Conservation (phyloP, 2,888 invertebrate genomes). For the Sclerodermus sp. region DNA sequence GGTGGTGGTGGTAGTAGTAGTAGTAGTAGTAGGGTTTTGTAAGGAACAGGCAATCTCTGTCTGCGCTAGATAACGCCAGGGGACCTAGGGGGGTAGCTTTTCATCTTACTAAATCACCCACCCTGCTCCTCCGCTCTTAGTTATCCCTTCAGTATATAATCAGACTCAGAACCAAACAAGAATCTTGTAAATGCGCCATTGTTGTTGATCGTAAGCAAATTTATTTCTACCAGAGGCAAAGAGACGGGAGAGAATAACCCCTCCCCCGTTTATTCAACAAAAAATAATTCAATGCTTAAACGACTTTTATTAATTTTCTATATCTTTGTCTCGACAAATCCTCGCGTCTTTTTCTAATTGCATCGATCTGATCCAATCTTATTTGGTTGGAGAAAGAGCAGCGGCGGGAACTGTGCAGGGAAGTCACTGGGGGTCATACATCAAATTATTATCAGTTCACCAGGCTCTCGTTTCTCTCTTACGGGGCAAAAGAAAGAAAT, state of each 20-base stretch:
- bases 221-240: too few relatives aligned
- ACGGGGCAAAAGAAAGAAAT: too few relatives aligned
- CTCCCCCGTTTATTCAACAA: too few relatives aligned
- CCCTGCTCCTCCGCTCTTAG: constrained; percentile 14
- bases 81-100: constrained; percentile 37
- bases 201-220: too few relatives aligned
- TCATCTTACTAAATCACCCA: constrained; percentile 48
- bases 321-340: too few relatives aligned
- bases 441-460: constrained; percentile 57
- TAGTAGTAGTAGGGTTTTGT: constrained; percentile 38
- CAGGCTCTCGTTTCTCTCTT: too few relatives aligned
- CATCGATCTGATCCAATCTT: neutral
- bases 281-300: too few relatives aligned
- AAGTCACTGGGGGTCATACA: constrained; percentile 54
- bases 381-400: too few relatives aligned
- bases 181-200: too few relatives aligned
- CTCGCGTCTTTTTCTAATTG: neutral
- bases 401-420: constrained; percentile 25
- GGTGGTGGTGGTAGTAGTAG: too few relatives aligned
- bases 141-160: constrained; percentile 15
- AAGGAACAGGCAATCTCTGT: constrained; percentile 50
- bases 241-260: too few relatives aligned
- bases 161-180: constrained; percentile 25
- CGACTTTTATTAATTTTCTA: too few relatives aligned
- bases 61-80: constrained; percentile 46